Evolutionary conservation across 2,113 vertebrate species (phyloP).

Genomic region (Morone saxatilis): DNA sequence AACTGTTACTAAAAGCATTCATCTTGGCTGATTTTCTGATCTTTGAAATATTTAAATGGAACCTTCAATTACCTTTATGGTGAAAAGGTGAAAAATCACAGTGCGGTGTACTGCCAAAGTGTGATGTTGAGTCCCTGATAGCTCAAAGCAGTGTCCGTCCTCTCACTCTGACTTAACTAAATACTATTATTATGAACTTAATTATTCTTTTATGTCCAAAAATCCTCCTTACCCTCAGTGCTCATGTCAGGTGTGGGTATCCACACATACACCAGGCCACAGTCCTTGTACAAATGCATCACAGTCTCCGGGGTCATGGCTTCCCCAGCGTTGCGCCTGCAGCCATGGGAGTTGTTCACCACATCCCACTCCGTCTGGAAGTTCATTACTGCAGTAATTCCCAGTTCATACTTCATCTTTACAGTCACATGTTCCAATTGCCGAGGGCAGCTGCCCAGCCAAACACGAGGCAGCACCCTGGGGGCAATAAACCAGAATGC

Average conservation of each 20-base stretch:
- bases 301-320: slow-evolving; percentile 91
- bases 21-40: background rate
- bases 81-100: background rate
- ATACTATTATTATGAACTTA: background rate
- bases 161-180: background rate
- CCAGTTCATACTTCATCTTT: slow-evolving; percentile 94
- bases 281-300: slow-evolving; percentile 91
- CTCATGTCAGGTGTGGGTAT: slow-evolving; percentile 98
- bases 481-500: slow-evolving; percentile 23
- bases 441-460: slow-evolving; percentile 97
- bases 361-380: slow-evolving; percentile 96
- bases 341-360: slow-evolving; percentile 92
- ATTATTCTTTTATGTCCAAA: background rate
- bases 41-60: background rate
- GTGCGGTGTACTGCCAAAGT: background rate
- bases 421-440: slow-evolving; percentile 93
- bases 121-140: background rate
- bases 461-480: slow-evolving; percentile 94
- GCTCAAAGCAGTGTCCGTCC: background rate
- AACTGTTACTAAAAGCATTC: background rate
- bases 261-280: slow-evolving; percentile 93
- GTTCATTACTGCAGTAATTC: slow-evolving; percentile 95
- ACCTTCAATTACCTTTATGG: background rate
- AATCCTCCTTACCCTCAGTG: slow-evolving; percentile 90
- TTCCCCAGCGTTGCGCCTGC: slow-evolving; percentile 86